phyloP scores from a whole-genome alignment of 2,113 vertebrate genomes.

The Passerina amoena region DNA sequence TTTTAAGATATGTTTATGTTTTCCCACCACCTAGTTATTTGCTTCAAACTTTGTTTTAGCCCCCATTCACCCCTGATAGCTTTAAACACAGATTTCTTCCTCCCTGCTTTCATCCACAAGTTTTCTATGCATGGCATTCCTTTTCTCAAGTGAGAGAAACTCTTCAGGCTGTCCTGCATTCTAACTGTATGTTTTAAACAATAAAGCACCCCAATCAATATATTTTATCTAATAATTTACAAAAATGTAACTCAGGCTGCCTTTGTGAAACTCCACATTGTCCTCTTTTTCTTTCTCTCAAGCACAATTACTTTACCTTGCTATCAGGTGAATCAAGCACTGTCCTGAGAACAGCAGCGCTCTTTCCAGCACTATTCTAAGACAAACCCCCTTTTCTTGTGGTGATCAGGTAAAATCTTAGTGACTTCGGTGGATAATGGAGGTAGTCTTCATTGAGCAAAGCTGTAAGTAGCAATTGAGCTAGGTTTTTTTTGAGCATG shows the following conservation, averaged over 20 bases:
- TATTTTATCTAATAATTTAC: neutral
- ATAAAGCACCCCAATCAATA: neutral
- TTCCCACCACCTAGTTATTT: neutral
- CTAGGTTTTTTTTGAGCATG: neutral
- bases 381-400: neutral
- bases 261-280: neutral
- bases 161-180: neutral
- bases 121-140: neutral
- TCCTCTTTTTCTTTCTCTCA: neutral
- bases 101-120: neutral
- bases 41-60: neutral
- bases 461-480: neutral
- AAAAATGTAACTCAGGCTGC: neutral
- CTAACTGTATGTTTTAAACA: neutral
- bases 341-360: neutral
- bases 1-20: neutral
- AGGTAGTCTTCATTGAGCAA: neutral
- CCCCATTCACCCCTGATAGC: neutral
- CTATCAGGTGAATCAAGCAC: neutral
- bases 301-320: neutral
- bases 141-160: neutral
- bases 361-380: neutral
- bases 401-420: neutral
- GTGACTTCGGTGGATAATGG: neutral
- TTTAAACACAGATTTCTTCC: neutral